A percentile compares a stretch with the other conserved stretches of the same genome.
phyloP scores from a whole-genome alignment of 1,140 invertebrate species.

The Hydropsyche tenuis region DNA sequence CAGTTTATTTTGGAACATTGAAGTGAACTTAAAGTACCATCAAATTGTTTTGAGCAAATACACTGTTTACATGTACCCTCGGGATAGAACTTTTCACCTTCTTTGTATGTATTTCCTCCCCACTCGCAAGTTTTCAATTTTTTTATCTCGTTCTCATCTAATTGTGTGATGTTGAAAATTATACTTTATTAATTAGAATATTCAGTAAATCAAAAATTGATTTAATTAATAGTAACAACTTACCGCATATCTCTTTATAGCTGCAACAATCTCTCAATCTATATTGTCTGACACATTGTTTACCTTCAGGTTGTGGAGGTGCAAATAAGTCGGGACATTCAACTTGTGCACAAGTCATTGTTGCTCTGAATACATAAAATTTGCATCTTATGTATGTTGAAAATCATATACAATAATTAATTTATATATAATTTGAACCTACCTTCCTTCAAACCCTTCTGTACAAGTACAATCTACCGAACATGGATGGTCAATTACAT shows the following conservation, averaged over 20 bases:
- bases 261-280: conserved; percentile 44
- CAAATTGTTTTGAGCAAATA: conserved; percentile 58
- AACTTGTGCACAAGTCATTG: conserved; percentile 41
- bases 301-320: conserved; percentile 9
- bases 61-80: conserved; percentile 59
- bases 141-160: conserved; percentile 53
- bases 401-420: conserved; percentile 7
- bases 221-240: neutral
- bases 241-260: conserved; percentile 46
- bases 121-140: conserved; percentile 58
- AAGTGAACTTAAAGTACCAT: conserved; percentile 53
- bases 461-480: conserved; percentile 39
- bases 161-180: too few species aligned
- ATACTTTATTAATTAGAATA: conserved; percentile 13
- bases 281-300: conserved; percentile 42
- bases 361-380: conserved; percentile 14
- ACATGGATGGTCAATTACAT: conserved; percentile 41
- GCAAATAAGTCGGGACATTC: conserved; percentile 45
- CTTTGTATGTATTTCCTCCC: conserved; percentile 58
- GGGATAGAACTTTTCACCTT: conserved; percentile 62
- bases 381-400: neutral
- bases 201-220: neutral
- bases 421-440: neutral
- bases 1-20: conserved; percentile 62
- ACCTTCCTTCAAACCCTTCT: conserved; percentile 29